phyloP scores from a whole-genome alignment of 2,888 invertebrate genomes.

The Smittia sp. region DNA sequence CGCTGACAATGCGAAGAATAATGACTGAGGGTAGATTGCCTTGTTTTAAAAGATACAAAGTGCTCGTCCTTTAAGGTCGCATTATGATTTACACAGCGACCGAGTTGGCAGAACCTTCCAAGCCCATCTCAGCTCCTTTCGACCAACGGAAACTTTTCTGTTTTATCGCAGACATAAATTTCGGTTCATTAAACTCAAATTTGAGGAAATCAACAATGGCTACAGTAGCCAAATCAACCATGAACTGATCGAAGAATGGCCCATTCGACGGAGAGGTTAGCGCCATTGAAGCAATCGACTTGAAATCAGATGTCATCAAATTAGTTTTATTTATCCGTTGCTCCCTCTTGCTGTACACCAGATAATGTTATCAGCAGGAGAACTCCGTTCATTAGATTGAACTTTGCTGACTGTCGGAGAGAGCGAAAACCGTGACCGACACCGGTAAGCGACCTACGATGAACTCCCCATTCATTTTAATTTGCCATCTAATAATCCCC shows the following conservation, averaged over 20 bases:
- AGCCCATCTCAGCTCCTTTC: background rate
- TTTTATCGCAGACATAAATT: slow-evolving; percentile 30
- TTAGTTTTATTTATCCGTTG: background rate
- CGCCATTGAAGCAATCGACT: slow-evolving; percentile 3
- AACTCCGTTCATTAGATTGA: slow-evolving; percentile 21
- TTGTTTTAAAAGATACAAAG: background rate
- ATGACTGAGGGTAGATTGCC: slow-evolving; percentile 25
- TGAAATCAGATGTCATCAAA: slow-evolving; percentile 24
- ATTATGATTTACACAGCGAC: background rate
- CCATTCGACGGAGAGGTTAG: slow-evolving; percentile 37
- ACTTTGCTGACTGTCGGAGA: background rate
- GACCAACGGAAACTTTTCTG: slow-evolving; percentile 5
- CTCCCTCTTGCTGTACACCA: background rate
- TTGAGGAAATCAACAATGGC: slow-evolving; percentile 18
- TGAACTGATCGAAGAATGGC: slow-evolving; percentile 28
- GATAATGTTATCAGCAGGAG: slow-evolving; percentile 14
- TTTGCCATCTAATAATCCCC: background rate
- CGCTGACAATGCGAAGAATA: slow-evolving; percentile 24
- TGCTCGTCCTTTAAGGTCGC: background rate
- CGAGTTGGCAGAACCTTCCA: slow-evolving; percentile 24
- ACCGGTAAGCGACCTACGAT: slow-evolving; percentile 29
- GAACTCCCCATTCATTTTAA: background rate
- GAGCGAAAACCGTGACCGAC: slow-evolving; percentile 19
- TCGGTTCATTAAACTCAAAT: slow-evolving; percentile 26
- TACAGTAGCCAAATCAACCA: slow-evolving; percentile 26